Percentiles rank a stretch among this genome's conserved stretches.
phyloP scores from a whole-genome alignment of 2,888 invertebrate species.

The Pristionchus fissidentatus region DNA sequence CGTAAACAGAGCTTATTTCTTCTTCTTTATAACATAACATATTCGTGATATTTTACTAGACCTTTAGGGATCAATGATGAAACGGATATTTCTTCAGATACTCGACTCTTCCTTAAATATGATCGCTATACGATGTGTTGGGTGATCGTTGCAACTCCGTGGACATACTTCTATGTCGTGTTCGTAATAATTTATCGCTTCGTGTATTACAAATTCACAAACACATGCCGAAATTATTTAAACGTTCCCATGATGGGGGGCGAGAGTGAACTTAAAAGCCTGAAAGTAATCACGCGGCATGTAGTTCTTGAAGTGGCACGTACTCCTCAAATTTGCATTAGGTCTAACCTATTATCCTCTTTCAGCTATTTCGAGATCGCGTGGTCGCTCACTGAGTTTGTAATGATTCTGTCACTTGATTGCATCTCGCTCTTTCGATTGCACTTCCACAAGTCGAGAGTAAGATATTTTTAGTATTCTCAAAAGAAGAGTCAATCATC shows the following conservation, averaged over 20 bases:
- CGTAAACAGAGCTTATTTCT: too few relatives aligned
- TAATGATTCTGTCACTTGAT: not conserved
- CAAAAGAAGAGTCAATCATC: not conserved
- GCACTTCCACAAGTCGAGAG: not conserved
- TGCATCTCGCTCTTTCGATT: not conserved
- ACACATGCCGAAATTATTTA: too few relatives aligned
- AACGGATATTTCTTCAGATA: not conserved
- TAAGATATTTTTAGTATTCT: not conserved
- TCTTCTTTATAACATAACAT: too few relatives aligned
- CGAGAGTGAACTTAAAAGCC: too few relatives aligned
- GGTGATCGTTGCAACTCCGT: not conserved
- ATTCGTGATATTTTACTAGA: too few relatives aligned
- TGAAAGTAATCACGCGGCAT: too few relatives aligned
- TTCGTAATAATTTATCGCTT: not conserved
- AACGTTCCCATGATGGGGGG: too few relatives aligned
- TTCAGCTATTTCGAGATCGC: not conserved
- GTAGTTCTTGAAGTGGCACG: too few relatives aligned
- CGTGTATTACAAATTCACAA: too few relatives aligned
- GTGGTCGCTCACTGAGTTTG: not conserved
- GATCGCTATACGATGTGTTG: not conserved
- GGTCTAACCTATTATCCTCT: not conserved
- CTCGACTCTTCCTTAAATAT: slow-evolving; percentile 15
- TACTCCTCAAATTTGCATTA: too few relatives aligned
- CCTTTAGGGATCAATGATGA: too few relatives aligned
- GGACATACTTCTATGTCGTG: not conserved